Percentiles rank a stretch among this genome's conserved stretches.
Conservation (phyloP, 2,888 invertebrate genomes). For the Lycocerus yunnanus region DNA sequence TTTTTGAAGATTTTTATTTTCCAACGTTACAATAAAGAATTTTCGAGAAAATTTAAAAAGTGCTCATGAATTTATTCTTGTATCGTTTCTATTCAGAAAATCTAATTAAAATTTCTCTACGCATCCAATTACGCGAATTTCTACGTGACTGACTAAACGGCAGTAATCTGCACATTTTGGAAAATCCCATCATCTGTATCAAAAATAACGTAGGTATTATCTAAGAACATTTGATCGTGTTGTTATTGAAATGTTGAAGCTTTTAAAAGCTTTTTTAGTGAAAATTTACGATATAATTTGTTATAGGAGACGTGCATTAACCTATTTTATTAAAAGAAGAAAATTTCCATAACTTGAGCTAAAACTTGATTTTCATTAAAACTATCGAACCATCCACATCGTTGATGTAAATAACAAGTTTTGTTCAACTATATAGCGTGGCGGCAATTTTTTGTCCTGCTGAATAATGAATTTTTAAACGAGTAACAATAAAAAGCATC, state of each 20-base stretch:
- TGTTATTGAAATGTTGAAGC: background rate
- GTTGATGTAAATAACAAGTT: background rate
- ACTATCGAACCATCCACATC: too few relatives aligned
- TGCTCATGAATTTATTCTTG: background rate
- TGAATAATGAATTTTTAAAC: background rate
- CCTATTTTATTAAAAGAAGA: background rate
- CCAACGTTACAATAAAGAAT: background rate
- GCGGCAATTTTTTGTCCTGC: background rate
- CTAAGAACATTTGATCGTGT: background rate
- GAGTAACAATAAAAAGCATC: background rate
- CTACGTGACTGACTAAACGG: background rate
- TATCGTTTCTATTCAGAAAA: background rate
- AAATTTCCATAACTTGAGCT: background rate
- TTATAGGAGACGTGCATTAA: background rate
- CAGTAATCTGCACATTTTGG: background rate
- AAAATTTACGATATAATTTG: background rate
- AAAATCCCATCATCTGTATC: background rate
- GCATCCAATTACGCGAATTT: background rate
- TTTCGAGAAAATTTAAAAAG: background rate
- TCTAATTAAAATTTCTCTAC: background rate
- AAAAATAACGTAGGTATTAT: background rate
- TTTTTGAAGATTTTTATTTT: background rate
- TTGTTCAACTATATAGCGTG: background rate
- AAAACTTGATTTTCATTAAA: background rate
- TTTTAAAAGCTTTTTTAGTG: background rate